These are phyloP conservation scores for Lampropteryx suffumata DNA, from an alignment of 2,888 invertebrate species.

Conservation along the genomic window DNA sequence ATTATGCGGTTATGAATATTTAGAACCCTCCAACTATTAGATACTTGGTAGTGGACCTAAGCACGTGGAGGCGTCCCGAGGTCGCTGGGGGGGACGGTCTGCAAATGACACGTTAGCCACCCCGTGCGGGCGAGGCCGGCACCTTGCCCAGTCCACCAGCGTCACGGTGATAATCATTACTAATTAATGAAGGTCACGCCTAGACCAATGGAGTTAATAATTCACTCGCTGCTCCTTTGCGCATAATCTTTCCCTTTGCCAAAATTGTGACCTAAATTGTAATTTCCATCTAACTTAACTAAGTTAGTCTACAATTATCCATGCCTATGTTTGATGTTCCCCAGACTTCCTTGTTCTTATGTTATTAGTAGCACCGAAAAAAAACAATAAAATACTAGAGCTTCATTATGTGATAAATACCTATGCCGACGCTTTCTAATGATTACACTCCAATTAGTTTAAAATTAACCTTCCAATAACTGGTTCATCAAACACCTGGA, in stretches of 20 bases:
- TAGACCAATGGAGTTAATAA: constrained; percentile 39
- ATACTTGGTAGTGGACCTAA: constrained; percentile 39
- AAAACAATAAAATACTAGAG: neutral
- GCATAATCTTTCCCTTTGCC: constrained; percentile 13
- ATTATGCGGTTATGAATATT: constrained; percentile 11
- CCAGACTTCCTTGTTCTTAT: too few species aligned
- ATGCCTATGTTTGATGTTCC: too few species aligned
- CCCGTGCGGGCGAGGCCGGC: constrained; percentile 38
- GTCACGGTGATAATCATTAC: constrained; percentile 42
- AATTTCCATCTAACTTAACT: too few species aligned
- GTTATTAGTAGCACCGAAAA: neutral
- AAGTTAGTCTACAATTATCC: too few species aligned
- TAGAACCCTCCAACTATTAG: constrained; percentile 6
- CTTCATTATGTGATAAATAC: constrained; percentile 6
- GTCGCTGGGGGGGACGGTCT: constrained; percentile 33
- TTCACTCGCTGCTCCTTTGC: constrained; percentile 28
- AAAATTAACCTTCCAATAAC: constrained; percentile 47
- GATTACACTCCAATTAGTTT: constrained; percentile 40
- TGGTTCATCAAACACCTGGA: constrained; percentile 49
- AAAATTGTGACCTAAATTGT: too few species aligned
- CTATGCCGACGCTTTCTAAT: constrained; percentile 16
- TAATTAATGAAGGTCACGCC: constrained; percentile 52
- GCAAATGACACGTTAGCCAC: constrained; percentile 61
- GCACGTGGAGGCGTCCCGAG: constrained; percentile 46
- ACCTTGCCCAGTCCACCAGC: constrained; percentile 12